These are phyloP conservation scores for Parascotia fuliginaria DNA, from an alignment of 2,888 invertebrate species.

Conservation along the genomic window DNA sequence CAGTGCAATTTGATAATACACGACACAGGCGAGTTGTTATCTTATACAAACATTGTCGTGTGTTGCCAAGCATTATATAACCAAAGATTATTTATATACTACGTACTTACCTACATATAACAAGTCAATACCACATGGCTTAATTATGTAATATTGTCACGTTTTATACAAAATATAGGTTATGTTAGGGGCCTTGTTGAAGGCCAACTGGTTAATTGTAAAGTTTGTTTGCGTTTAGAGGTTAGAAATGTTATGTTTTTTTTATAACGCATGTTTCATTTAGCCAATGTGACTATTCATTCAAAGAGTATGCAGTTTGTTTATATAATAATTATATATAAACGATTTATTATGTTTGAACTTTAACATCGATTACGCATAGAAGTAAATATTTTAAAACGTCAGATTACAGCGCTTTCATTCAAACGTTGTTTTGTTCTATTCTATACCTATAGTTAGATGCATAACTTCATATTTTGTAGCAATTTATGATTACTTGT, in stretches of 20 bases:
- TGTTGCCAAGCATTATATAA: conserved; percentile 33
- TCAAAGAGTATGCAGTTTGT: not conserved
- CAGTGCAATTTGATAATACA: not conserved
- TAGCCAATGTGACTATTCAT: not conserved
- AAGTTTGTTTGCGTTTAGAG: not conserved
- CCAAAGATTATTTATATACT: not conserved
- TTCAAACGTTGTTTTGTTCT: too few species aligned
- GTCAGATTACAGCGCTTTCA: too few species aligned
- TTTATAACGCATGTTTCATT: not conserved
- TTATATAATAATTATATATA: not conserved
- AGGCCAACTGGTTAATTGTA: not conserved
- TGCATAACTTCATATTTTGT: too few species aligned
- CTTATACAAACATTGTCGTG: conserved; percentile 20
- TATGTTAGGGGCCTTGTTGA: conserved; percentile 6
- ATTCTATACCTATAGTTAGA: too few species aligned
- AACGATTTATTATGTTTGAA: too few species aligned
- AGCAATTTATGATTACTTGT: too few species aligned
- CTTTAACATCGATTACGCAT: not conserved
- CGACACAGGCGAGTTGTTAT: conserved; percentile 3
- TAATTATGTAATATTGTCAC: conserved; percentile 19
- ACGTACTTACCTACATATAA: conserved; percentile 11
- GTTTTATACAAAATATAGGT: conserved; percentile 18
- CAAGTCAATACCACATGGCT: conserved; percentile 17
- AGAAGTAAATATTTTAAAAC: too few species aligned
- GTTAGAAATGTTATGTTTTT: conserved; percentile 3